Conservation (phyloP, 2,888 invertebrate genomes). For the Mythimna vitellina region DNA sequence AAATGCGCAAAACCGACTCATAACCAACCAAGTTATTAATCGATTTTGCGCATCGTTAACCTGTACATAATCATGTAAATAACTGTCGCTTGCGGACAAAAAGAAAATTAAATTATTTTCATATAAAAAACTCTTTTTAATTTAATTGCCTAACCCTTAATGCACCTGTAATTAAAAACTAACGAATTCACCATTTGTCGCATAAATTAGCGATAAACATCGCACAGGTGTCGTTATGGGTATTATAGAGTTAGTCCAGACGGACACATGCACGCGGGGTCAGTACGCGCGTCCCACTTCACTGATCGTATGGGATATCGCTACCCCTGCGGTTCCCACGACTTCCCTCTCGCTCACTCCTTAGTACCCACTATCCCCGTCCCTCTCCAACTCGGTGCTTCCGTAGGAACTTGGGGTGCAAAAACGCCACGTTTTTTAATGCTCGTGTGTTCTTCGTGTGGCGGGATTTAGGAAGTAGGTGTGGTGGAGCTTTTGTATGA, state of each 20-base stretch:
- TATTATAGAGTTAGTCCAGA: slow-evolving; percentile 57
- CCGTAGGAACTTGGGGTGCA: slow-evolving; percentile 88
- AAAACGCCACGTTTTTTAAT: slow-evolving; percentile 84
- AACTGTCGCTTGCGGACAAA: slow-evolving; percentile 49
- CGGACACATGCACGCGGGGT: slow-evolving; percentile 64
- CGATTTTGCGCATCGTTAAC: slow-evolving; percentile 6
- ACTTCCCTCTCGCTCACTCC: slow-evolving; percentile 73
- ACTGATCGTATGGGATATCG: slow-evolving; percentile 88
- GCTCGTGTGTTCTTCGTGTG: slow-evolving; percentile 86
- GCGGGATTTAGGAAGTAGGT: slow-evolving; percentile 66
- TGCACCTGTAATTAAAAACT: slow-evolving; percentile 10
- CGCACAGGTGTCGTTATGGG: slow-evolving; percentile 75
- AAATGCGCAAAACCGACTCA: neutral
- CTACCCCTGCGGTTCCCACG: slow-evolving; percentile 90
- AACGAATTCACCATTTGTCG: slow-evolving; percentile 65
- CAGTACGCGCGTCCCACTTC: slow-evolving; percentile 81
- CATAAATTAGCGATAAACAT: slow-evolving; percentile 73
- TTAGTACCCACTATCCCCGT: slow-evolving; percentile 45
- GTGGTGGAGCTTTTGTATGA: slow-evolving; percentile 57
- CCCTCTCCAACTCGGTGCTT: slow-evolving; percentile 77
- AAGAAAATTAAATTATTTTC: slow-evolving; percentile 77
- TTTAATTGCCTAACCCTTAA: slow-evolving; percentile 43
- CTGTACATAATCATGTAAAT: slow-evolving; percentile 71
- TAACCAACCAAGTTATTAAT: neutral
- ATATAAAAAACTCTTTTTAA: slow-evolving; percentile 46